phyloP scores from a whole-genome alignment of 2,113 vertebrate species.

The Epinephelus cyanopodus region DNA sequence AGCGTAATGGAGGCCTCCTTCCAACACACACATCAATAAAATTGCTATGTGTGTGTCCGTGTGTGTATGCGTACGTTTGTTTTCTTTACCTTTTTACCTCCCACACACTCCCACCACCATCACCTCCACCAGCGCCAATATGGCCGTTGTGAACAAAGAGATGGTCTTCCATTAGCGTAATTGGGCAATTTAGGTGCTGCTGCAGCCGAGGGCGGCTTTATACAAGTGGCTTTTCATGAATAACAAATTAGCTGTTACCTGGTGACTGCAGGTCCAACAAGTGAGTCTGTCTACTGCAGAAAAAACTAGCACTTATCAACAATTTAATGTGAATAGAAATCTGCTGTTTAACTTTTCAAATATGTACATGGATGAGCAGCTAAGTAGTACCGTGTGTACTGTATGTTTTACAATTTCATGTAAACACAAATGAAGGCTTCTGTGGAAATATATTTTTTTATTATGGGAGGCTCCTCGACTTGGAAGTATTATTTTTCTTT shows the following conservation, averaged over 20 bases:
- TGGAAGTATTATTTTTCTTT: not conserved
- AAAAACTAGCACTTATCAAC: slow-evolving; percentile 43
- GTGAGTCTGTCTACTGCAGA: slow-evolving; percentile 17
- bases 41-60: slow-evolving; percentile 34
- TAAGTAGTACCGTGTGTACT: not conserved
- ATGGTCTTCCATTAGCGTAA: slow-evolving; percentile 73
- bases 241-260: slow-evolving; percentile 69
- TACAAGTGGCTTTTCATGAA: slow-evolving; percentile 75
- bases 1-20: slow-evolving; percentile 55
- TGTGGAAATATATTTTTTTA: not conserved
- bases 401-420: not conserved
- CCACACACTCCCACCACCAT: slow-evolving; percentile 43
- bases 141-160: slow-evolving; percentile 70
- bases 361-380: not conserved
- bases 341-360: slow-evolving; percentile 13
- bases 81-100: slow-evolving; percentile 53
- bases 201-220: slow-evolving; percentile 55
- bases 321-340: slow-evolving; percentile 48
- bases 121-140: slow-evolving; percentile 34
- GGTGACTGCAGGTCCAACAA: slow-evolving; percentile 68
- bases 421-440: too few relatives aligned
- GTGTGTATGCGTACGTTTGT: slow-evolving; percentile 38
- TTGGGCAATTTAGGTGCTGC: slow-evolving; percentile 76
- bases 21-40: slow-evolving; percentile 62
- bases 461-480: not conserved